Base-by-base conservation (phyloP, 2,888 invertebrate genomes). In the Aporophyla lueneburgensis region DNA sequence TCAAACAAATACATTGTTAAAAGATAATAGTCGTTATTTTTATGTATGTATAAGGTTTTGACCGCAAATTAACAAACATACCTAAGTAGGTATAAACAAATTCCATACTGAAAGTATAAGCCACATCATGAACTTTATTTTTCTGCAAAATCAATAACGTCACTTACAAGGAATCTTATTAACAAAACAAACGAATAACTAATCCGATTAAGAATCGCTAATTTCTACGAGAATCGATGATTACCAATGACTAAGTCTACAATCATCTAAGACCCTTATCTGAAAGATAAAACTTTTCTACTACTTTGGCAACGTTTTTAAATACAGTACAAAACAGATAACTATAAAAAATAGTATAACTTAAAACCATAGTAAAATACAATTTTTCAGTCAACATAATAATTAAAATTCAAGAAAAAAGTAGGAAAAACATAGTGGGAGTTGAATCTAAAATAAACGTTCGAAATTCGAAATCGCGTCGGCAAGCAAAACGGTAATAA, bases 401-500 rank as follows among this genome's bases (percentile, higher is more conserved):
- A 2, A n/a, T 33, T 62, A n/a, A n/a, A n/a, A n/a, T 51, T 66
- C 5, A 9, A 16, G 6, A 27, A n/a, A 46, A 27, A 69, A 1
- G n/a, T n/a, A n/a, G n/a, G n/a, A 0, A 21, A 10, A 21, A 73
- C 21, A 24, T 12, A 53, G 19, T 33, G 7, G 2, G 10, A 53
- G n/a, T 61, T 49, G 10, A 21, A 33, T 16, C 16, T 14, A 24
- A 53, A 61, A 53, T 40, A 27, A 69, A 16, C 5, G 16, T 73
- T 54, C n/a, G 4, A 62, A n/a, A 24, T 62, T 46, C 19, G 16
- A 46, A 74, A 19, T 46, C 24, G 58, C 70, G 66, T 67, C 46
- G 7, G 24, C 16, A 40, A 78, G 62, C 19, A 27, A 76, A 80
- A 72, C 74, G 77, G 72, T n/a, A 80, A 74, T 75, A 76, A 53